Conservation (phyloP, 2,797 vertebrate genomes). For the Neostethus bicornis region DNA sequence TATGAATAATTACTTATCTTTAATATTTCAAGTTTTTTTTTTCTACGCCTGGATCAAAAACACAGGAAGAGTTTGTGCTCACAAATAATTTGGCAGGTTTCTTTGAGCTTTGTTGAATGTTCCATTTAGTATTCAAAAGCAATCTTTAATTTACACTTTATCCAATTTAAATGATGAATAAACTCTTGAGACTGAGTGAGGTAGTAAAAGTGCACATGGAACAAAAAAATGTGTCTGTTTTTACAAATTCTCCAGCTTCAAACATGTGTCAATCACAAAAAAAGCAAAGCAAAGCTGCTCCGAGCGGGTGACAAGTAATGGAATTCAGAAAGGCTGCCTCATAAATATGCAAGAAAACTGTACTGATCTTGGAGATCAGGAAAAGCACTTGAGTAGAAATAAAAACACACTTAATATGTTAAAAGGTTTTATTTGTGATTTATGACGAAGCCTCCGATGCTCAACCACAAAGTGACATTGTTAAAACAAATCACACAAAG, state of each 20-base stretch:
- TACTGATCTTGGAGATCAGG: constrained; percentile 6
- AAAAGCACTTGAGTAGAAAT: not conserved
- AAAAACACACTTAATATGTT: constrained; percentile 4
- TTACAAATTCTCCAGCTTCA: not conserved
- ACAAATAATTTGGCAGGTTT: not conserved
- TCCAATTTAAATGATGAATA: not conserved
- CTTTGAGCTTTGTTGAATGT: no score
- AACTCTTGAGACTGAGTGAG: not conserved
- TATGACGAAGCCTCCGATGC: not conserved
- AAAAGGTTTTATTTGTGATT: not conserved
- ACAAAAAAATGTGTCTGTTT: not conserved
- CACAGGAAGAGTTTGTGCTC: not conserved
- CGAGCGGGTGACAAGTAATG: constrained; percentile 6
- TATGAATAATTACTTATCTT: constrained; percentile 27
- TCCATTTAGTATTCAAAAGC: no score
- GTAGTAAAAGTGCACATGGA: not conserved
- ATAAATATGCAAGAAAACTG: constrained; percentile 10
- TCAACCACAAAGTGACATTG: not conserved
- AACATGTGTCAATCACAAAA: not conserved
- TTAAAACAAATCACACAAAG: not conserved
- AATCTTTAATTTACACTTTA: not conserved
- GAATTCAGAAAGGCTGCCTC: constrained; percentile 5
- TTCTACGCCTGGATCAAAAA: not conserved
- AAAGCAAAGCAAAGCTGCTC: constrained; percentile 2
- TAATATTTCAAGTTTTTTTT: constrained; percentile 19